Conservation (phyloP, 2,797 vertebrate genomes). For the Tragelaphus eurycerus region DNA sequence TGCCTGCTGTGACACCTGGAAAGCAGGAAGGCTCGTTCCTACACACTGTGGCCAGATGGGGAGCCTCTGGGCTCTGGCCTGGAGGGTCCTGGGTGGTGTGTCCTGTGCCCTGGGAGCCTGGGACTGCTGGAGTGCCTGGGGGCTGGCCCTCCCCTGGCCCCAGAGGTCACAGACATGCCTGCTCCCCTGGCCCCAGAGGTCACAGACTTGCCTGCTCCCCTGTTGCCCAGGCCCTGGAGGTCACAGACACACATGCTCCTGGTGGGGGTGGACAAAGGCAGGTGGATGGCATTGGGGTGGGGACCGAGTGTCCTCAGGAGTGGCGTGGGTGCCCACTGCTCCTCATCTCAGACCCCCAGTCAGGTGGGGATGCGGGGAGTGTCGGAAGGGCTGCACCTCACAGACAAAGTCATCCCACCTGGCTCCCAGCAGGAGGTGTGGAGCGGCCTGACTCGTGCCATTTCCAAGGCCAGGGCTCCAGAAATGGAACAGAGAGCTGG, state of each 20-base stretch:
- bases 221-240: not conserved
- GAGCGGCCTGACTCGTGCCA: not conserved
- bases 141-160: not conserved
- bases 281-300: not conserved
- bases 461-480: not conserved
- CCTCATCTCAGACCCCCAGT: not conserved
- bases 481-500: not conserved
- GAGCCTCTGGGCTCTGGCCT: not conserved
- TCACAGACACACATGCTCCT: not conserved
- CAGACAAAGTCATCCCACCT: not conserved
- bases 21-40: not conserved
- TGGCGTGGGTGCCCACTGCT: rapidly evolving
- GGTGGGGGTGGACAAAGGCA: rapidly evolving
- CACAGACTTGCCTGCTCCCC: not conserved
- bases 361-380: not conserved
- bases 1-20: not conserved
- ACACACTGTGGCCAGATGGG: too few species aligned
- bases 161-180: not conserved
- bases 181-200: not conserved
- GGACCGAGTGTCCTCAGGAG: not conserved
- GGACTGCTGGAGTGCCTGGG: too few species aligned
- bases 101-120: not conserved
- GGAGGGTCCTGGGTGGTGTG: not conserved
- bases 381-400: rapidly evolving
- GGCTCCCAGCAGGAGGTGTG: rapidly evolving